Conservation (phyloP, 1,140 invertebrate species). For the Drosophila truncata region DNA sequence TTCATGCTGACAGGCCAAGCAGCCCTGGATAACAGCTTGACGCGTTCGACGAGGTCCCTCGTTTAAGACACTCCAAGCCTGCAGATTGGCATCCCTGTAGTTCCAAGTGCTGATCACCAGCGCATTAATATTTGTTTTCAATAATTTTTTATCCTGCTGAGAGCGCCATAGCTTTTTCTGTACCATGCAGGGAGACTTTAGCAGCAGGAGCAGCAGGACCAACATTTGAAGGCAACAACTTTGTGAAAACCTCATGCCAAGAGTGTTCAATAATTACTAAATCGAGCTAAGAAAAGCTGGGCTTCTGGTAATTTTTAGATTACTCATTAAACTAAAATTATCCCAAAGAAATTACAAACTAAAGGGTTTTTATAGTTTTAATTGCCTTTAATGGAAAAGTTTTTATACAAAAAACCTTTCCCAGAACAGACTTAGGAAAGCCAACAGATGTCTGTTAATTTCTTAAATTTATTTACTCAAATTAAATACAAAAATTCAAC, state of each 20-base stretch:
- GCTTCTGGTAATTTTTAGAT: background rate
- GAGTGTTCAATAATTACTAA: slow-evolving; percentile 24
- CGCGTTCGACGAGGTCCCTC: slow-evolving; percentile 7
- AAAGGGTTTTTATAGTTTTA: background rate
- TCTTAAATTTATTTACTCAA: background rate
- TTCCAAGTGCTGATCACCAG: slow-evolving; percentile 44
- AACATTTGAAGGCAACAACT: background rate
- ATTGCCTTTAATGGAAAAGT: background rate
- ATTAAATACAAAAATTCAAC: background rate
- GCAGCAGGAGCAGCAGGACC: slow-evolving; percentile 14
- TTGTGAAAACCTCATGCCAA: slow-evolving; percentile 10
- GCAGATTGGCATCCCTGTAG: slow-evolving; percentile 36
- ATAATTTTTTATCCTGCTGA: background rate
- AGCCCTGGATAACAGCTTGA: slow-evolving; percentile 35
- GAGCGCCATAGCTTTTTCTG: background rate
- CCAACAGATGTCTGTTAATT: background rate
- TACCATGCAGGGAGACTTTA: background rate
- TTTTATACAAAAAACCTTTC: background rate
- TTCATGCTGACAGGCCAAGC: slow-evolving; percentile 19
- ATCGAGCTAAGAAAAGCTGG: background rate
- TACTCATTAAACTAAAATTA: background rate
- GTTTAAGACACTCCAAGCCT: slow-evolving; percentile 31
- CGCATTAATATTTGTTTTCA: background rate
- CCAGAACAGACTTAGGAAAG: background rate
- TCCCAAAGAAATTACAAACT: background rate